Conservation (phyloP, 1,140 invertebrate species). For the Chironomus striatipennis region DNA sequence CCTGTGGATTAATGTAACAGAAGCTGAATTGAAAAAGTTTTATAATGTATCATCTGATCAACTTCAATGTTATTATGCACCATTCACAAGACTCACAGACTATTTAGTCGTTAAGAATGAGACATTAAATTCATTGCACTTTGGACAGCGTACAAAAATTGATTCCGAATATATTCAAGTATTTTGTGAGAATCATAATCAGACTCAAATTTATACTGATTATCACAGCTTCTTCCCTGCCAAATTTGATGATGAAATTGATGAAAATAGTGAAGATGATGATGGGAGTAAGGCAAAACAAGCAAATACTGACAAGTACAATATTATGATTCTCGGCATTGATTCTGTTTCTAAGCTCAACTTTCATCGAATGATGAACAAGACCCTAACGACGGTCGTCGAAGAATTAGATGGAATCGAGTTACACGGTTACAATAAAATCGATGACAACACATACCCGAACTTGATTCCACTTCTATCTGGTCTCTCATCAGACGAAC, state of each 20-base stretch:
- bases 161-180: conserved; percentile 16
- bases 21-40: not conserved
- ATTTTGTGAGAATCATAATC: conserved; percentile 4
- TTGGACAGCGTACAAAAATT: not conserved
- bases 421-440: conserved; percentile 71
- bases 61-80: not conserved
- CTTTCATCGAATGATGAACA: conserved; percentile 71
- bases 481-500: conserved; percentile 51
- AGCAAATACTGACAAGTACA: conserved; percentile 31
- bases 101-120: conserved; percentile 17
- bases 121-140: conserved; percentile 1
- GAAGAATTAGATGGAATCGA: conserved; percentile 54
- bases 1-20: conserved; percentile 12
- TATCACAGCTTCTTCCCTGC: conserved; percentile 1
- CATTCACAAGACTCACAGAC: not conserved
- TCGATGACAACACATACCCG: conserved; percentile 75
- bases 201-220: not conserved
- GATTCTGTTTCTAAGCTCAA: conserved; percentile 80
- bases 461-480: conserved; percentile 67
- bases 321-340: conserved; percentile 73
- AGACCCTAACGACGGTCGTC: conserved; percentile 51
- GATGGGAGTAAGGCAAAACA: not conserved
- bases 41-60: conserved; percentile 17
- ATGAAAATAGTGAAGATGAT: not conserved
- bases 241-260: not conserved